These are phyloP conservation scores for Microctenopoma stevenorrisi DNA, from an alignment of 2,797 vertebrate species.

Conservation along the genomic window DNA sequence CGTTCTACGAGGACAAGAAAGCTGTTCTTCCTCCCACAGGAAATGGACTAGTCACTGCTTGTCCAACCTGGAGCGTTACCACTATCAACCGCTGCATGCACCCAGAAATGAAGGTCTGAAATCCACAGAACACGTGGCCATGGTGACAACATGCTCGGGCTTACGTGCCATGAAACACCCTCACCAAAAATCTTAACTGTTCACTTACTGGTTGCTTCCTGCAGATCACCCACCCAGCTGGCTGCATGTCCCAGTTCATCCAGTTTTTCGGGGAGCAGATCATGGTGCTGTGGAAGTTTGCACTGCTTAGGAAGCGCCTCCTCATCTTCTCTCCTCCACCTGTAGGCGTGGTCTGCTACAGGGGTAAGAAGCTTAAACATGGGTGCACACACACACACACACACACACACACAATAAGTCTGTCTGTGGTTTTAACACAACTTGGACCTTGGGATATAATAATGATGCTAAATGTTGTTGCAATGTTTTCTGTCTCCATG, in stretches of 20 bases:
- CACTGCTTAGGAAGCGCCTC: slow-evolving; percentile 95
- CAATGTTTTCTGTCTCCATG: not conserved
- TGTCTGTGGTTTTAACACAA: not conserved
- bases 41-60: slow-evolving; percentile 84
- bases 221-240: slow-evolving; percentile 98
- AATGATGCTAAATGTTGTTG: not conserved
- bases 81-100: slow-evolving; percentile 96
- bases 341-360: slow-evolving; percentile 97
- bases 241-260: slow-evolving; percentile 99
- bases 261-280: slow-evolving; percentile 99
- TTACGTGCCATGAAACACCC: not conserved
- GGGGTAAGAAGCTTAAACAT: slow-evolving; percentile 85
- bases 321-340: slow-evolving; percentile 98
- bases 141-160: not conserved
- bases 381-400: not conserved
- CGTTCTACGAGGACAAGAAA: slow-evolving; percentile 99
- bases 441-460: not conserved
- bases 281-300: slow-evolving; percentile 97
- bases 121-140: not conserved
- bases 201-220: not conserved
- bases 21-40: slow-evolving; percentile 88
- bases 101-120: slow-evolving; percentile 96
- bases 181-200: not conserved
- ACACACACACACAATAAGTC: not conserved
- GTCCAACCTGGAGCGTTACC: slow-evolving; percentile 90